These are phyloP conservation scores for Mythimna albipuncta DNA, from an alignment of 2,888 invertebrate species.

Conservation along the genomic window DNA sequence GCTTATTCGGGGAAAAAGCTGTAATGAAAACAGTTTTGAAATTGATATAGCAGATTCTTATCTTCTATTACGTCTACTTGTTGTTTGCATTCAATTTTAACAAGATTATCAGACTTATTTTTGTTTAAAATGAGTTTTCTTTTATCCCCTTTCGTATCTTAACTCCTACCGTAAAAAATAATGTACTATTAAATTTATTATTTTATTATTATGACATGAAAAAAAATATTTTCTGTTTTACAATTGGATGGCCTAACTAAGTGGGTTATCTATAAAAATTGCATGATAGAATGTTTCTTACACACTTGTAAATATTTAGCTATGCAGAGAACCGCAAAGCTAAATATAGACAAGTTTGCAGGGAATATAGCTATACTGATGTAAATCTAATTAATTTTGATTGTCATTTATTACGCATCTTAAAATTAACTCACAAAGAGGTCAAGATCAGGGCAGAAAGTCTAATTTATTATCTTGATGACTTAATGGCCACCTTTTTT, in stretches of 20 bases:
- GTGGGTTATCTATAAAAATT: background rate
- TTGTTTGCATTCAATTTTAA: slow-evolving; percentile 58
- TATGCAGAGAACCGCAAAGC: background rate
- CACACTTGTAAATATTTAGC: background rate
- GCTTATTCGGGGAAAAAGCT: slow-evolving; percentile 54
- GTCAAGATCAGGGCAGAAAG: slow-evolving; percentile 53
- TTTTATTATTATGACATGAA: background rate
- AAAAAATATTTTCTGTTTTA: background rate
- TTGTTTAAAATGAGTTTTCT: slow-evolving; percentile 47
- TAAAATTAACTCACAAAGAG: slow-evolving; percentile 51
- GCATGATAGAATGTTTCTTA: background rate
- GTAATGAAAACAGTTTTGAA: slow-evolving; percentile 62
- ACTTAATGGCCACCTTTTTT: slow-evolving; percentile 53
- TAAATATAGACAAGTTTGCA: too few species aligned
- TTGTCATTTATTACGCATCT: slow-evolving; percentile 20
- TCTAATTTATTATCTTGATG: slow-evolving; percentile 56
- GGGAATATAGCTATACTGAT: background rate
- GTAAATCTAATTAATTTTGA: slow-evolving; percentile 22
- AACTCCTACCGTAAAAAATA: slow-evolving; percentile 9
- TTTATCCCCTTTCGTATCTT: slow-evolving; percentile 24
- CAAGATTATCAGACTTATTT: slow-evolving; percentile 53
- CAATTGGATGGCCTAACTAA: background rate
- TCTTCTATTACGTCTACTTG: slow-evolving; percentile 52
- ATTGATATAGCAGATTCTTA: slow-evolving; percentile 61
- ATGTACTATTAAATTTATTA: slow-evolving; percentile 1